Evolutionary conservation across 1,140 invertebrate species (phyloP).

Genomic region (Chironomus striatipennis): DNA sequence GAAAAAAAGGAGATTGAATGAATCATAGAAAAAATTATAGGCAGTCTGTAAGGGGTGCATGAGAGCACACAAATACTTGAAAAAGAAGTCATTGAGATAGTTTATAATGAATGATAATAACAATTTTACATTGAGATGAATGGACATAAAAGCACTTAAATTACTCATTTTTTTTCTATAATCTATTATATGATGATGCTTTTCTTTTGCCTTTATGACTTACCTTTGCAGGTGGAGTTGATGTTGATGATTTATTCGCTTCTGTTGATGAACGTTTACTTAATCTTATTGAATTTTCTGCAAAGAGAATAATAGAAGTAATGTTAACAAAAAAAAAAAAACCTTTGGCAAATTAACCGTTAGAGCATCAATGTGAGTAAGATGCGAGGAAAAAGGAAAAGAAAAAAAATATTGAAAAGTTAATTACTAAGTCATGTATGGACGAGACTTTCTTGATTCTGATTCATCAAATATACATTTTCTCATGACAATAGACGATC

Average conservation of each 20-base stretch:
- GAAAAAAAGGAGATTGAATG: background rate
- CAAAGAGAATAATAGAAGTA: background rate
- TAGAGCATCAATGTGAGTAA: background rate
- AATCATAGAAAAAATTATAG: background rate
- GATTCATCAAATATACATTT: background rate
- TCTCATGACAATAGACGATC: slow-evolving; percentile 6
- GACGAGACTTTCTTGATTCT: background rate
- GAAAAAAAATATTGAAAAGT: background rate
- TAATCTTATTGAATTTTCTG: slow-evolving; percentile 19
- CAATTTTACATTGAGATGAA: slow-evolving; percentile 16
- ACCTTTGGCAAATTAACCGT: slow-evolving; percentile 8
- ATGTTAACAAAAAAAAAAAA: background rate
- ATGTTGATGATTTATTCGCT: background rate
- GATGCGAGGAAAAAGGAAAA: background rate
- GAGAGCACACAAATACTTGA: background rate
- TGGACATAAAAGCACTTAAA: slow-evolving; percentile 14
- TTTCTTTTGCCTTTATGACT: background rate
- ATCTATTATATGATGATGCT: background rate
- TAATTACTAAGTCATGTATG: slow-evolving; percentile 17
- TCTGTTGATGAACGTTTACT: slow-evolving; percentile 13
- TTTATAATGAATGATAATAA: background rate
- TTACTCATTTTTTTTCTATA: background rate
- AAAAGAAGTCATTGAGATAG: background rate
- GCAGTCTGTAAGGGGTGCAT: background rate
- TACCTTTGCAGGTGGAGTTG: slow-evolving; percentile 21